Conservation (phyloP, 2,888 invertebrate genomes). For the Danaus chrysippus region DNA sequence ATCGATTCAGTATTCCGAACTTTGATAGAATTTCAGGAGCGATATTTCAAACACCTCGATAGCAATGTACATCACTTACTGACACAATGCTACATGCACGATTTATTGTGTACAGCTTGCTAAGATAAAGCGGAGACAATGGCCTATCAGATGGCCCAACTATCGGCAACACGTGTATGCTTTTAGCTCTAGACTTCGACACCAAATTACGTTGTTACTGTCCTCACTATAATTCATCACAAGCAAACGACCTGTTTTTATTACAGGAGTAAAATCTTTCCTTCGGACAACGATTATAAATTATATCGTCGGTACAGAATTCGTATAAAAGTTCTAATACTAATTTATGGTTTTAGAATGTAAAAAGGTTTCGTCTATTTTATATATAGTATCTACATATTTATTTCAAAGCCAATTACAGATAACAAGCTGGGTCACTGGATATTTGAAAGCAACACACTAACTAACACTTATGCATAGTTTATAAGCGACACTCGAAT, state of each 20-base stretch:
- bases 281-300: constrained; percentile 10
- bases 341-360: background rate
- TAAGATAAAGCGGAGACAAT: constrained; percentile 73
- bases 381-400: background rate
- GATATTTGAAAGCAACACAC: constrained; percentile 15
- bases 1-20: constrained; percentile 62
- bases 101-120: constrained; percentile 70
- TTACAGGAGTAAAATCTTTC: constrained; percentile 33
- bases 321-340: background rate
- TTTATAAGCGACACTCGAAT: constrained; percentile 22
- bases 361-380: constrained; percentile 1
- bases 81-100: constrained; percentile 59
- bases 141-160: constrained; percentile 58
- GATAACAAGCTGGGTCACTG: constrained; percentile 9
- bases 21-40: constrained; percentile 69
- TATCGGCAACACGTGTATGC: constrained; percentile 70
- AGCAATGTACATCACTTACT: constrained; percentile 47
- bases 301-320: background rate
- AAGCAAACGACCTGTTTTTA: constrained; percentile 62
- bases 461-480: constrained; percentile 14
- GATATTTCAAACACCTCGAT: constrained; percentile 48
- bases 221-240: constrained; percentile 65
- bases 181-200: constrained; percentile 72
- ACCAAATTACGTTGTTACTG: constrained; percentile 69
- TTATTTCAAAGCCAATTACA: constrained; percentile 11